Percentiles rank a stretch among this genome's conserved stretches.
Conservation (phyloP, 2,113 vertebrate species). For the Petrocephalus zakoni region DNA sequence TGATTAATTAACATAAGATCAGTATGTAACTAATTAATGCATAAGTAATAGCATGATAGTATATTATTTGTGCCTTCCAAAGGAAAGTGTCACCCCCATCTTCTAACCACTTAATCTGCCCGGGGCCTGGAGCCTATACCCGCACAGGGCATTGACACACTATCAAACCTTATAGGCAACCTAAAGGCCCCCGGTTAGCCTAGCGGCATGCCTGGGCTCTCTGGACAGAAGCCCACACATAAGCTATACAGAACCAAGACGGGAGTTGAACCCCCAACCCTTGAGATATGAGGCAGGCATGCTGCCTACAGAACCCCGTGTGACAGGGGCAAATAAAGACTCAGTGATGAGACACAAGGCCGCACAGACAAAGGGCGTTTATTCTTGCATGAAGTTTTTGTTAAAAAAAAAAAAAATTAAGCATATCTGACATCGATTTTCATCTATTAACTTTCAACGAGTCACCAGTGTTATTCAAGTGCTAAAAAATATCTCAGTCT, state of each 20-base stretch:
- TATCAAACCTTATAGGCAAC: not conserved
- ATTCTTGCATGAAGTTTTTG: slow-evolving; percentile 1
- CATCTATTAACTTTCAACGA: not conserved
- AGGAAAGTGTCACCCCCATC: not conserved
- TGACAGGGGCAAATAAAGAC: not conserved
- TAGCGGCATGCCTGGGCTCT: not conserved
- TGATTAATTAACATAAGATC: too few species aligned
- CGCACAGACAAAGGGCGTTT: slow-evolving; percentile 17
- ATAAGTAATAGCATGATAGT: too few species aligned
- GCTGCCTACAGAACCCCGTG: not conserved
- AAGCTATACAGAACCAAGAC: not conserved
- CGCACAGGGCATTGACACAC: not conserved
- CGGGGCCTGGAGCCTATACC: not conserved
- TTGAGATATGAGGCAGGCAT: not conserved
- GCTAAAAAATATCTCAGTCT: not conserved
- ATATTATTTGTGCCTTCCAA: too few species aligned
- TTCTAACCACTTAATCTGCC: not conserved
- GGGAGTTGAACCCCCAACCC: not conserved
- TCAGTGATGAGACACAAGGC: not conserved
- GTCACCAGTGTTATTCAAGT: not conserved
- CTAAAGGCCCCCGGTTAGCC: not conserved
- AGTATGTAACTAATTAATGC: too few species aligned
- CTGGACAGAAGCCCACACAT: not conserved
- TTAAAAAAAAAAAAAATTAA: not conserved
- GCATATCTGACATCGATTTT: not conserved